phyloP scores from a whole-genome alignment of 2,888 invertebrate genomes.

The Resseliella maxima region DNA sequence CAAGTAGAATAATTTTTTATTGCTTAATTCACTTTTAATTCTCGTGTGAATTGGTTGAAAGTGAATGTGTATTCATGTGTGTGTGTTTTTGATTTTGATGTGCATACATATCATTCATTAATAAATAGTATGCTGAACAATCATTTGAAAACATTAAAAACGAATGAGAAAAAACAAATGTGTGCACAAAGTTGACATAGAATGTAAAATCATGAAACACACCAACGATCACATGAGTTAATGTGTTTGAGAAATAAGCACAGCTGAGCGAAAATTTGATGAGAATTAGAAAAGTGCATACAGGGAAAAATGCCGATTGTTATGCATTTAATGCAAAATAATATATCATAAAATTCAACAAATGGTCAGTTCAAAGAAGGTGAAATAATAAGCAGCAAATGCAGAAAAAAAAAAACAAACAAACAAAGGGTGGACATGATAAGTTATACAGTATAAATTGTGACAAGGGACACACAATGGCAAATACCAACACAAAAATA shows the following conservation, averaged over 20 bases:
- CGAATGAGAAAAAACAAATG: not conserved
- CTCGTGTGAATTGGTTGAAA: conserved; percentile 17
- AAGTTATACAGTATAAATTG: not conserved
- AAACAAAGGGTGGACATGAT: conserved; percentile 15
- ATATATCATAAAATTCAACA: conserved; percentile 46
- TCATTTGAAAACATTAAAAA: not conserved
- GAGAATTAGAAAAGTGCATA: not conserved
- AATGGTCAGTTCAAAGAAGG: not conserved
- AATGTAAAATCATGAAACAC: not conserved
- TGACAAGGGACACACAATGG: conserved; percentile 2
- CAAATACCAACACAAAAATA: not conserved
- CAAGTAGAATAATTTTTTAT: not conserved
- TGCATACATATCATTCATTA: not conserved
- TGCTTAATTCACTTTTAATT: conserved; percentile 45
- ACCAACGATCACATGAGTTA: not conserved
- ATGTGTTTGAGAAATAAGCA: not conserved
- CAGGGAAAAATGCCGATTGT: not conserved
- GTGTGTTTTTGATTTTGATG: not conserved
- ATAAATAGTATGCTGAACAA: not conserved
- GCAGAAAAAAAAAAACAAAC: not conserved
- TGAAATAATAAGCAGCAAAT: not conserved
- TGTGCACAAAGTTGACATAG: not conserved
- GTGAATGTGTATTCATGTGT: too few species aligned
- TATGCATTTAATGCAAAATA: not conserved
- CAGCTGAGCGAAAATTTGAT: not conserved